Conservation (phyloP, 2,797 vertebrate genomes). For the Leptodactylus fallax region DNA sequence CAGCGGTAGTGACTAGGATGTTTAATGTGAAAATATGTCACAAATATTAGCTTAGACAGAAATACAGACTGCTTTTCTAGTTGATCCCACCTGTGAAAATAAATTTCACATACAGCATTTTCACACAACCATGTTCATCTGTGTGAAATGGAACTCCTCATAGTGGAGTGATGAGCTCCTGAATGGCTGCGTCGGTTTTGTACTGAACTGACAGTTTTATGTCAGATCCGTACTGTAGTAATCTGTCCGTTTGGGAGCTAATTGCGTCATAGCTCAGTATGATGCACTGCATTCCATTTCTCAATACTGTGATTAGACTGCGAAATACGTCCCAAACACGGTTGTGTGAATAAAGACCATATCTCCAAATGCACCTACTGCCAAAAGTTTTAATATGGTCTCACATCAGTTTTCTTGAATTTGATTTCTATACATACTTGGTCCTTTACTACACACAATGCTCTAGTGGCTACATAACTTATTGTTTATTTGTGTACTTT, state of each 20-base stretch:
- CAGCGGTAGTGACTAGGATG: background rate
- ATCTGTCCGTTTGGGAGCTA: too few species aligned
- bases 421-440: background rate
- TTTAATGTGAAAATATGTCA: background rate
- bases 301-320: too few species aligned
- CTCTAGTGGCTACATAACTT: background rate
- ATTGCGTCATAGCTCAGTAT: too few species aligned
- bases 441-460: background rate
- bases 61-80: background rate
- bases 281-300: too few species aligned
- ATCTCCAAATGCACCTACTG: background rate
- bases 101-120: background rate
- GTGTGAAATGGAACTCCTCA: too few species aligned
- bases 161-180: too few species aligned
- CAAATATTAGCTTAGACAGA: background rate
- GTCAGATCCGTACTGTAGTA: too few species aligned
- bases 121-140: too few species aligned
- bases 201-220: too few species aligned
- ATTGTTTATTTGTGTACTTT: conserved; percentile 3
- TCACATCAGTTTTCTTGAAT: background rate
- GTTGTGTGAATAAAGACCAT: too few species aligned
- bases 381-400: background rate
- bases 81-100: background rate
- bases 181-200: too few species aligned
- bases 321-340: too few species aligned